Evolutionary conservation across 2,113 vertebrate species (phyloP).

Genomic region (Triplophysa tibetana): DNA sequence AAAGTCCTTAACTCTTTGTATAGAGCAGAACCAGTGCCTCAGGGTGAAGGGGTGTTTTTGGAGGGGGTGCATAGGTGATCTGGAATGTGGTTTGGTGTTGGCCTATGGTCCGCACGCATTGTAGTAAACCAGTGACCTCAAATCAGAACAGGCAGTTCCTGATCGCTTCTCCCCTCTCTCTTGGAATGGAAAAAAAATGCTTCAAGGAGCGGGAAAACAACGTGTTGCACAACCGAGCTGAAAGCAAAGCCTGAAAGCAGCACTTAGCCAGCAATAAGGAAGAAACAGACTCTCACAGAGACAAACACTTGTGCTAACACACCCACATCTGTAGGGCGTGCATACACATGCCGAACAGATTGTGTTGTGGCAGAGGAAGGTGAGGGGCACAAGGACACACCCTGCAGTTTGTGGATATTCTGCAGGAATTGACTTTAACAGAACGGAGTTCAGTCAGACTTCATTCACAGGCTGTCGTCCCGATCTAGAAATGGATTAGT

Average conservation of each 20-base stretch:
- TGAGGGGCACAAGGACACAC: conserved; percentile 36
- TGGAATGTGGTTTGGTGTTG: conserved; percentile 56
- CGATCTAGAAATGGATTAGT: conserved; percentile 56
- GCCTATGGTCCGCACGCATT: conserved; percentile 18
- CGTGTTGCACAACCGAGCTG: conserved; percentile 39
- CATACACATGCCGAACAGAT: conserved; percentile 63
- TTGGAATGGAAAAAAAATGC: conserved; percentile 3
- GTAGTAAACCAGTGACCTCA: conserved; percentile 8
- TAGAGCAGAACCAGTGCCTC: conserved; percentile 16
- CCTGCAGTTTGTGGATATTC: conserved; percentile 28
- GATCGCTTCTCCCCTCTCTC: not conserved
- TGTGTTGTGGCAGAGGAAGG: conserved; percentile 44
- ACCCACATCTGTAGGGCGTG: conserved; percentile 56
- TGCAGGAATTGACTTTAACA: conserved; percentile 11
- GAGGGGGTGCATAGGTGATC: conserved; percentile 47
- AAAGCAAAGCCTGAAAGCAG: conserved; percentile 57
- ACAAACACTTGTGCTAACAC: conserved; percentile 50
- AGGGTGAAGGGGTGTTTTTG: conserved; percentile 33
- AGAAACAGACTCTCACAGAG: conserved; percentile 19
- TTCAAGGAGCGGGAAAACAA: conserved; percentile 36
- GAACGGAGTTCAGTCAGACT: conserved; percentile 11
- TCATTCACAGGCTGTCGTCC: not conserved
- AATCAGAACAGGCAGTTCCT: conserved; percentile 2
- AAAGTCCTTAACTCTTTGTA: conserved; percentile 48
- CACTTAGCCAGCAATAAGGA: conserved; percentile 58